Conservation (phyloP, 2,113 vertebrate species). For the Pteropus alecto region DNA sequence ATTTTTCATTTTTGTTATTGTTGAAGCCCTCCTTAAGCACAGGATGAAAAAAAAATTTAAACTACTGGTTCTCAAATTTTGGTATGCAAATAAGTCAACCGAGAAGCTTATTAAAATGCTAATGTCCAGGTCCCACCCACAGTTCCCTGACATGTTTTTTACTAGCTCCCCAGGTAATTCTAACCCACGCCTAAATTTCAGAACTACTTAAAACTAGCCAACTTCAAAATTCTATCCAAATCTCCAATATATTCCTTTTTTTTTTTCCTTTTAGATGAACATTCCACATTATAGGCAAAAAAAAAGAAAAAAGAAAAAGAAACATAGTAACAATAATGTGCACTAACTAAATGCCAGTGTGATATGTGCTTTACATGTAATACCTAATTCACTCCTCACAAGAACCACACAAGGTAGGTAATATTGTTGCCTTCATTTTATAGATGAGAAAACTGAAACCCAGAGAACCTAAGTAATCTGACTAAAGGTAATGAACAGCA, state of each 20-base stretch:
- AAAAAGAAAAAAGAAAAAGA: background rate
- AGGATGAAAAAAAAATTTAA: background rate
- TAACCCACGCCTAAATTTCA: background rate
- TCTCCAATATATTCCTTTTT: background rate
- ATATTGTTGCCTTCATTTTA: background rate
- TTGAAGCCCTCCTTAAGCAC: background rate
- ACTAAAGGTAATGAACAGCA: background rate
- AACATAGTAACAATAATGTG: background rate
- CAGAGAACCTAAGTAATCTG: background rate
- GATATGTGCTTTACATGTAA: background rate
- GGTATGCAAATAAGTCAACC: background rate
- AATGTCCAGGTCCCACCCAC: background rate
- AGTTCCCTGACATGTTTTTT: background rate
- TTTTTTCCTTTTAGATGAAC: background rate
- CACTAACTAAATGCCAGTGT: background rate
- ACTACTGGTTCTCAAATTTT: background rate
- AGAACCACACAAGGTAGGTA: background rate
- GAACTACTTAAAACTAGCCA: background rate
- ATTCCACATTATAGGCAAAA: background rate
- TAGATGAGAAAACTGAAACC: slow-evolving; percentile 2
- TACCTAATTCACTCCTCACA: background rate
- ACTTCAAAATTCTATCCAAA: background rate
- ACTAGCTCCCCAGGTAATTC: background rate
- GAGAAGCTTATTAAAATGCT: background rate
- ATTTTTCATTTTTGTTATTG: background rate